Percentiles rank a stretch among this genome's conserved stretches.
Conservation (phyloP, 1,140 invertebrate genomes). For the Chelonus insularis region DNA sequence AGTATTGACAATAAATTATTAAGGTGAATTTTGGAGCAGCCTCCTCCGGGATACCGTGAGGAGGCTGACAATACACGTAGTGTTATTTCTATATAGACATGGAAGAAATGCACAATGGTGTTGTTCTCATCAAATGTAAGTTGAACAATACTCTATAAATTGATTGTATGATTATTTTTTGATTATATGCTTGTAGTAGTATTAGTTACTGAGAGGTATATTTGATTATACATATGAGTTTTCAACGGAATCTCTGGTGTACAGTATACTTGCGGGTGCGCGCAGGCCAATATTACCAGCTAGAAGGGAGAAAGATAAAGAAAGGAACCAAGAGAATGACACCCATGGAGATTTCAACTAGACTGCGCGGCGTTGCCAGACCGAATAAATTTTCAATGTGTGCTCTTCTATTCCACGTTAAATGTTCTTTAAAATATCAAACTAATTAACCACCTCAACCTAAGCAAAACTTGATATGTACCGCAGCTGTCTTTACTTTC, state of each 20-base stretch:
- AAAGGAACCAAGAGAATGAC: slow-evolving; percentile 27
- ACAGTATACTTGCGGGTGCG: background rate
- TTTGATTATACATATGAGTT: too few species aligned
- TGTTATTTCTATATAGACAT: slow-evolving; percentile 34
- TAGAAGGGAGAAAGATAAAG: slow-evolving; percentile 21
- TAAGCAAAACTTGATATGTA: too few species aligned
- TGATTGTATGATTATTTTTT: background rate
- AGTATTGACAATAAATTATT: background rate
- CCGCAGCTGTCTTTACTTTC: too few species aligned
- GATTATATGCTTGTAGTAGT: too few species aligned
- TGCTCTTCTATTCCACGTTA: background rate
- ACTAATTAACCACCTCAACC: too few species aligned
- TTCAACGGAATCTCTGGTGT: too few species aligned
- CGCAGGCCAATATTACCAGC: background rate
- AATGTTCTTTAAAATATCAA: too few species aligned
- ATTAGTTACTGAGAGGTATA: too few species aligned
- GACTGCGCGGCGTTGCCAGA: slow-evolving; percentile 25
- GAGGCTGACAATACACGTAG: slow-evolving; percentile 11
- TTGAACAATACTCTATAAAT: slow-evolving; percentile 22
- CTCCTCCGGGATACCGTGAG: slow-evolving; percentile 12
- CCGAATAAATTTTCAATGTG: background rate
- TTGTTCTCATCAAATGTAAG: slow-evolving; percentile 61
- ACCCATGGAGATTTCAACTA: slow-evolving; percentile 29
- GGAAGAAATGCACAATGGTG: slow-evolving; percentile 58
- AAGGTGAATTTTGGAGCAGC: slow-evolving; percentile 12